Percentiles rank a stretch among this genome's conserved stretches.
phyloP scores from a whole-genome alignment of 2,888 invertebrate genomes.

The Anaspis maculata region DNA sequence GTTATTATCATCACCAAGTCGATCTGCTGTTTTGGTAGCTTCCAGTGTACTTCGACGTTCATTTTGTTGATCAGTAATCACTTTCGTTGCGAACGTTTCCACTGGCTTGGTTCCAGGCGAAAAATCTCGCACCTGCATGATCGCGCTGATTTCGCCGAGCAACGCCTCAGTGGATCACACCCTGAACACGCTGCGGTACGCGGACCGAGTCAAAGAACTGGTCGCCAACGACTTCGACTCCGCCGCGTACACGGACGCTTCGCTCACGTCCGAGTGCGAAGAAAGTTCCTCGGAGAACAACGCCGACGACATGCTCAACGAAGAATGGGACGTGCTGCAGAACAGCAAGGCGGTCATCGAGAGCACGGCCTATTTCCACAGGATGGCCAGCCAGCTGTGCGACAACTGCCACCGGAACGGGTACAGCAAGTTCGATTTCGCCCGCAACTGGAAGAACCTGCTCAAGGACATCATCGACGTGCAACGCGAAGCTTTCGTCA shows the following conservation, averaged over 20 bases:
- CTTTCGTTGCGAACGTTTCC: too few relatives aligned
- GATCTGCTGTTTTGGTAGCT: too few relatives aligned
- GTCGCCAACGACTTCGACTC: constrained; percentile 46
- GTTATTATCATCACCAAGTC: too few relatives aligned
- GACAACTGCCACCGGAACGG: constrained; percentile 77
- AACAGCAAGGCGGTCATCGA: constrained; percentile 75
- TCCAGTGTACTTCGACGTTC: too few relatives aligned
- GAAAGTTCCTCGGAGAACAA: constrained; percentile 19
- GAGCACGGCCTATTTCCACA: constrained; percentile 62
- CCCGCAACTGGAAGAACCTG: constrained; percentile 33
- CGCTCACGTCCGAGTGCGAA: constrained; percentile 11
- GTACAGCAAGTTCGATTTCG: constrained; percentile 68
- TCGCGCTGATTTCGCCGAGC: constrained; percentile 97
- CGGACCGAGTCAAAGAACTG: constrained; percentile 94
- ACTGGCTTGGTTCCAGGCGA: too few relatives aligned
- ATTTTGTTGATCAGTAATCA: too few relatives aligned
- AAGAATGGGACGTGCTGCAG: constrained; percentile 59
- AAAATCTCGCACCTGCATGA: constrained; percentile 99
- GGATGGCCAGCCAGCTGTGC: constrained; percentile 67
- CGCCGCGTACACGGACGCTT: constrained; percentile 17
- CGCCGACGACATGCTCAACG: constrained; percentile 20
- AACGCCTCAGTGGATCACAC: constrained; percentile 95
- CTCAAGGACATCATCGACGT: constrained; percentile 35
- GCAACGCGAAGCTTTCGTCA: constrained; percentile 32
- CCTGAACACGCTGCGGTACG: constrained; percentile 94